Conservation (phyloP, 2,797 vertebrate genomes). For the Pantherophis vulpinus region DNA sequence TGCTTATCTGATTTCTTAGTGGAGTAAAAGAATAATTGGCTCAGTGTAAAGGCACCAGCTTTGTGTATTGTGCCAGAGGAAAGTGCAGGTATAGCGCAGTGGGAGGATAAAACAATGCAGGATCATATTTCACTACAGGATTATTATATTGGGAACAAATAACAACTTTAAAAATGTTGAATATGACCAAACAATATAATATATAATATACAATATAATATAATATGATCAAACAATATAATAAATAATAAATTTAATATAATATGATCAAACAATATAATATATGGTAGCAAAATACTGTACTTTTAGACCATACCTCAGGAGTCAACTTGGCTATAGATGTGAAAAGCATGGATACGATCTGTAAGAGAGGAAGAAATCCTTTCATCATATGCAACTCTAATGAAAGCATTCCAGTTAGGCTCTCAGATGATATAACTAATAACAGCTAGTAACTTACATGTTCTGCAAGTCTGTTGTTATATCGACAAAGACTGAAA, state of each 20-base stretch:
- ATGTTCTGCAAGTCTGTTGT: conserved; percentile 96
- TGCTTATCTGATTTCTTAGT: not conserved
- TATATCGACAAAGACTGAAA: conserved; percentile 97
- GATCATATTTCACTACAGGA: not conserved
- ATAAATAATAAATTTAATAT: no score
- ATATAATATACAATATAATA: no score
- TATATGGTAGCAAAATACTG: not conserved
- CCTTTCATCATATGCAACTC: conserved; percentile 43
- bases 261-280: conserved; percentile 42
- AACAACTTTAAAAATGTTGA: conserved; percentile 8
- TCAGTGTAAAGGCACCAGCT: not conserved
- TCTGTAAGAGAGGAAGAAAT: conserved; percentile 76
- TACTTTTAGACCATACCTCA: conserved; percentile 78
- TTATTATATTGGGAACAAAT: conserved; percentile 18
- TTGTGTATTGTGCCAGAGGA: not conserved
- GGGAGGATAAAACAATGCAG: not conserved
- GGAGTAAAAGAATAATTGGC: not conserved
- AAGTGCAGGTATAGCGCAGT: not conserved
- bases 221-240: conserved; percentile 43
- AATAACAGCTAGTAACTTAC: conserved; percentile 69
- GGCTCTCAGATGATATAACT: not conserved
- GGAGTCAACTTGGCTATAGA: conserved; percentile 98
- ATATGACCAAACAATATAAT: conserved; percentile 23
- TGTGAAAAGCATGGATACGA: conserved; percentile 98
- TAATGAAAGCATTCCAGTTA: not conserved